Evolutionary conservation across 1,140 invertebrate species (phyloP).

Genomic region (Rhagoletis zephyria): DNA sequence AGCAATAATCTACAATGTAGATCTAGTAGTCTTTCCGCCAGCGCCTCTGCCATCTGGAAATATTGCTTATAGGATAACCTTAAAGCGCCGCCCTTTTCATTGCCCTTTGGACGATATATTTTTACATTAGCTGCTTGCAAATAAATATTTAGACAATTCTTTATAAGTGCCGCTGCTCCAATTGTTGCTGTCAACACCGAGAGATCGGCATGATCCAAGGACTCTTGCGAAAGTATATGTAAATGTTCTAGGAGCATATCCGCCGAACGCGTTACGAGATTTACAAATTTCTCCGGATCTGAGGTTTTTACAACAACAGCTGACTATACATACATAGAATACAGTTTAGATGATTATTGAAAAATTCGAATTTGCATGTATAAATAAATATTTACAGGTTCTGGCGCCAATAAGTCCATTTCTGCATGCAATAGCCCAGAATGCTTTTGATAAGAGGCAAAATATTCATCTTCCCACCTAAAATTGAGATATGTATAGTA

Average conservation of each 20-base stretch:
- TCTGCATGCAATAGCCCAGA: slow-evolving; percentile 73
- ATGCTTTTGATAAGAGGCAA: slow-evolving; percentile 74
- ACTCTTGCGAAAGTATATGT: slow-evolving; percentile 84
- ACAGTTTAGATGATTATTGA: neutral
- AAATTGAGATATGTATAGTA: neutral
- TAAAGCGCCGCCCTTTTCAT: slow-evolving; percentile 71
- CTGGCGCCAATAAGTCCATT: slow-evolving; percentile 59
- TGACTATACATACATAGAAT: slow-evolving; percentile 56
- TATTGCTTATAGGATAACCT: slow-evolving; percentile 81
- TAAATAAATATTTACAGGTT: neutral
- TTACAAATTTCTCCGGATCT: slow-evolving; percentile 81
- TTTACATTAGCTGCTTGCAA: slow-evolving; percentile 68
- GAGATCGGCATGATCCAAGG: slow-evolving; percentile 85
- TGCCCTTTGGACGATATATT: slow-evolving; percentile 70
- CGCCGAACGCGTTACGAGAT: slow-evolving; percentile 80
- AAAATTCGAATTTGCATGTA: neutral
- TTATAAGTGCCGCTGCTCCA: slow-evolving; percentile 83
- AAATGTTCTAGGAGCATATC: slow-evolving; percentile 82
- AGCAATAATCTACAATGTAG: slow-evolving; percentile 83
- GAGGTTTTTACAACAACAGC: slow-evolving; percentile 80
- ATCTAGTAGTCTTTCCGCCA: slow-evolving; percentile 84
- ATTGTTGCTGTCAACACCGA: slow-evolving; percentile 84
- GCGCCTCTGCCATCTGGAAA: slow-evolving; percentile 84
- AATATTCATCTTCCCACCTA: slow-evolving; percentile 73
- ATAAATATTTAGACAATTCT: slow-evolving; percentile 84